These are phyloP conservation scores for Adrianichthys oophorus DNA, from an alignment of 2,797 vertebrate genomes.

Conservation along the genomic window DNA sequence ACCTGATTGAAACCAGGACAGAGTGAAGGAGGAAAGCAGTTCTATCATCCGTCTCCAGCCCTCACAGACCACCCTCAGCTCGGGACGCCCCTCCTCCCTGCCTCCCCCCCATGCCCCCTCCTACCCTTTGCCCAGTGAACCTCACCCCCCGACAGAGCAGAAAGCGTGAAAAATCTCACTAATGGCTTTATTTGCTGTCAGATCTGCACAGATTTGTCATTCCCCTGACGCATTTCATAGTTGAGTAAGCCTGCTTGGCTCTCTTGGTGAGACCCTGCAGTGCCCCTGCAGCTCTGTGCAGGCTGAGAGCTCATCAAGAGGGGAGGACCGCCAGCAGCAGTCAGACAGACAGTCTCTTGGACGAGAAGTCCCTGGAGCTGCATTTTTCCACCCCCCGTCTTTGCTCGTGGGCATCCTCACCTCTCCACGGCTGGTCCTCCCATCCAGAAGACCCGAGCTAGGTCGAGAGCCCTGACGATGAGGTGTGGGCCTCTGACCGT, in stretches of 20 bases:
- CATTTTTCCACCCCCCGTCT: conserved; percentile 43
- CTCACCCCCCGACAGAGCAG: conserved; percentile 78
- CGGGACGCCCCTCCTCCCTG: conserved; percentile 61
- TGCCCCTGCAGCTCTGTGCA: conserved; percentile 58
- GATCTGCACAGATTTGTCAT: conserved; percentile 80
- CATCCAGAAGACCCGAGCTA: conserved; percentile 18
- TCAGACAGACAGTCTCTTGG: conserved; percentile 60
- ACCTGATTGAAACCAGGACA: conserved; percentile 55
- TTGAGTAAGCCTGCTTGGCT: conserved; percentile 76
- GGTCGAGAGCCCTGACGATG: conserved; percentile 74
- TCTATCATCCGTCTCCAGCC: conserved; percentile 56
- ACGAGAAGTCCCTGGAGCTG: conserved; percentile 57
- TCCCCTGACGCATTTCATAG: conserved; percentile 82
- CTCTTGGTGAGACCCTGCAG: conserved; percentile 56
- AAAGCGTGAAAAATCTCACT: conserved; percentile 84
- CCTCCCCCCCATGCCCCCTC: conserved; percentile 29
- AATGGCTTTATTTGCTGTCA: conserved; percentile 87
- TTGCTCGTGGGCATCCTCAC: conserved; percentile 48
- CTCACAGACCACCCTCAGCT: conserved; percentile 57
- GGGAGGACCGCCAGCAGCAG: conserved; percentile 47
- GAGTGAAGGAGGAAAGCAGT: conserved; percentile 20
- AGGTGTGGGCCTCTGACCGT: conserved; percentile 81
- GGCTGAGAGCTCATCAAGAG: conserved; percentile 66
- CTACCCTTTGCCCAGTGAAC: conserved; percentile 47
- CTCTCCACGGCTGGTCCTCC: conserved; percentile 18